Base-by-base conservation (phyloP, 92 coral and sea anemone species). In the Zoanthus solanderi region DNA sequence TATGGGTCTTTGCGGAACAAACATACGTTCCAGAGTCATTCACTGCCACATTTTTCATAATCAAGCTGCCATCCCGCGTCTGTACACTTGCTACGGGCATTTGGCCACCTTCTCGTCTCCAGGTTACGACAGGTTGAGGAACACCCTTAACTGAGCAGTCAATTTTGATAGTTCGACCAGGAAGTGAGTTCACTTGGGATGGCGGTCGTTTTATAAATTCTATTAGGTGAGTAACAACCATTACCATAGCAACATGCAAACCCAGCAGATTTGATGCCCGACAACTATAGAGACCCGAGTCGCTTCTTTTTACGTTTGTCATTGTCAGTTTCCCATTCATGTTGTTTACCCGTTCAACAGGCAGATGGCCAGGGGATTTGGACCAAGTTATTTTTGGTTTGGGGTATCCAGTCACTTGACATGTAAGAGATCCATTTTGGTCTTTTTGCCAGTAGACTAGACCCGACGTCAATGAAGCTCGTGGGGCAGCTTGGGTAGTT, bases 391-490 rank as follows among this genome's bases (percentile, higher is more conserved):
- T 71, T 14, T 88, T 83, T 46, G 91, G 91, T 61, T 13, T 65
- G 29, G 91, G 91, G 57, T 56, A 53, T 16, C 91, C 91, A 4
- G 83, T 80, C 83, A 82, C 91, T 69, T 83, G 53, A 83, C 91
- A 88, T 30, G 31, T 7, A 6, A 88, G 83, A 15, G 87, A 48
- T 34, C 63, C 75, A 61, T 88, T 82, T 47, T 60, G 34, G 16
- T 87, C 87, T 48, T 65, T 72, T 46, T 82, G 75, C 44, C 65
- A 75, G 46, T 81, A 72, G 77, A 88, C 78, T 72, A 75, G 91
- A 56, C 87, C 87, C 2, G 63, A 72, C 42, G 42, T 34, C 3
- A 34, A 34, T 34, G 42, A 34, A 34, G 42, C 42, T 3, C 42
- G 42, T 34, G 42, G 42, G 42, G 42, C 42, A 34, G 42, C 42